Evolutionary conservation across 1,140 invertebrate genomes (phyloP).

Genomic region (Tribolium madens): DNA sequence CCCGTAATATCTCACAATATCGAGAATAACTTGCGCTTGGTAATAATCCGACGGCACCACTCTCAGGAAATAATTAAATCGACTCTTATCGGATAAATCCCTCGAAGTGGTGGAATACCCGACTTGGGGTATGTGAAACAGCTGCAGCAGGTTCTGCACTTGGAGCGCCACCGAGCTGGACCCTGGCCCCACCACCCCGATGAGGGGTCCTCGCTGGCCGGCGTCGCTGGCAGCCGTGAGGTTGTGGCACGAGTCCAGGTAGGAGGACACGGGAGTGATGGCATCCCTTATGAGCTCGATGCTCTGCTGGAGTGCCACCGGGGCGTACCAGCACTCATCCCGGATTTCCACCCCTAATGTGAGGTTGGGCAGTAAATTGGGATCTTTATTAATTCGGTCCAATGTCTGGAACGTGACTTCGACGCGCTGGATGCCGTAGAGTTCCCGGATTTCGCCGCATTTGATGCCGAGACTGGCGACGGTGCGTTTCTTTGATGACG

Average conservation of each 20-base stretch:
- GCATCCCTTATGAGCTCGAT: conserved; percentile 81
- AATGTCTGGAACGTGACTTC: conserved; percentile 75
- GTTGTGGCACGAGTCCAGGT: conserved; percentile 14
- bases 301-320: conserved; percentile 82
- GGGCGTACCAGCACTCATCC: conserved; percentile 84
- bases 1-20: conserved; percentile 79
- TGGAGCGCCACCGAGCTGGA: conserved; percentile 77
- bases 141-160: conserved; percentile 86
- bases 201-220: conserved; percentile 68
- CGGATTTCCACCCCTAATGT: conserved; percentile 82
- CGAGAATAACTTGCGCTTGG: conserved; percentile 83
- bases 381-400: conserved; percentile 69
- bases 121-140: conserved; percentile 73
- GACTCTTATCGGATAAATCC: conserved; percentile 82
- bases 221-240: background rate
- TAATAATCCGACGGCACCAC: conserved; percentile 87
- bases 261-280: conserved; percentile 66
- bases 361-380: conserved; percentile 68
- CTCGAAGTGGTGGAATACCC: conserved; percentile 85
- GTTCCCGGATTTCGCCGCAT: conserved; percentile 77
- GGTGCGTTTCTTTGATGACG: conserved; percentile 67
- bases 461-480: conserved; percentile 67
- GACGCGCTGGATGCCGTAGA: conserved; percentile 84
- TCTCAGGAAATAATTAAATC: conserved; percentile 84
- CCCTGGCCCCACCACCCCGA: conserved; percentile 79